Evolutionary conservation across 2,113 vertebrate species (phyloP).

Genomic region (Brevimyrus niger): DNA sequence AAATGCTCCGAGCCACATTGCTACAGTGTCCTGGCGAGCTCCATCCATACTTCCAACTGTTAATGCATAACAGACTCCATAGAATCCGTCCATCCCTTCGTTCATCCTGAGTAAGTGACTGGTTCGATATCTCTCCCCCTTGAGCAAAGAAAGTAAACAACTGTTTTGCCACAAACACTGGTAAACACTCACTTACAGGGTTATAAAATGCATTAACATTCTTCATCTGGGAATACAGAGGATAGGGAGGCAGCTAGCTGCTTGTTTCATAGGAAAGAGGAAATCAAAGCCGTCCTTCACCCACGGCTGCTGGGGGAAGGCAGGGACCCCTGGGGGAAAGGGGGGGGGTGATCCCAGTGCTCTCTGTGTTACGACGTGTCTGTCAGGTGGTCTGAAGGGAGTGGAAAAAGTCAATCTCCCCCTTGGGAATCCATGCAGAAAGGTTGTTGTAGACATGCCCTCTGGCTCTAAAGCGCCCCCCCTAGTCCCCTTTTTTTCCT

Average conservation of each 20-base stretch:
- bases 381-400: slow-evolving; percentile 32
- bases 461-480: background rate
- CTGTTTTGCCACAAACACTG: background rate
- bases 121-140: background rate
- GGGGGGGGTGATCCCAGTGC: background rate
- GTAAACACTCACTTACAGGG: background rate
- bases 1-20: background rate
- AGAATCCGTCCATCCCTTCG: background rate
- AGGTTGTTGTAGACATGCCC: slow-evolving; percentile 24
- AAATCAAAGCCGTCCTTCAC: background rate
- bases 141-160: background rate
- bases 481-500: background rate
- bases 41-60: background rate
- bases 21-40: background rate
- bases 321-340: slow-evolving; percentile 13
- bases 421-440: slow-evolving; percentile 17
- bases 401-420: slow-evolving; percentile 17
- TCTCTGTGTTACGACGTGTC: slow-evolving; percentile 26
- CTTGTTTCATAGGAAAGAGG: background rate
- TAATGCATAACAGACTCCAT: background rate
- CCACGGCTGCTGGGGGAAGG: background rate
- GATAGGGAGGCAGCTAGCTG: background rate
- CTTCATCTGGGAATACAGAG: background rate
- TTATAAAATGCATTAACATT: background rate
- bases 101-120: background rate